A percentile compares a stretch with the other conserved stretches of the same genome.
Evolutionary conservation across 23 tunicate species (phyloP).

Genomic region (Botrylloides violaceus): DNA sequence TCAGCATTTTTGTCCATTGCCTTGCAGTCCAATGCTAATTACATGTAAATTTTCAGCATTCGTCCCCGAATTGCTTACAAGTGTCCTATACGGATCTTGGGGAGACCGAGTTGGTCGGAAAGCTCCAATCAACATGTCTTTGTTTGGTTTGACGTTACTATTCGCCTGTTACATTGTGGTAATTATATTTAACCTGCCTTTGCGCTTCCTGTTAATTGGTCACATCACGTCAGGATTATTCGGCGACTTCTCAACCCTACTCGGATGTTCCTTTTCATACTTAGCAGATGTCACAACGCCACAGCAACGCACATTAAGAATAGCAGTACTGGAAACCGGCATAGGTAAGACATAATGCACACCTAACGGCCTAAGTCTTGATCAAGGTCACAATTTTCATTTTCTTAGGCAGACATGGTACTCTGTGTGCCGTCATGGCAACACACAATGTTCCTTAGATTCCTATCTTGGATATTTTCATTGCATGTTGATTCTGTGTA

Average conservation of each 20-base stretch:
- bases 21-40: no score
- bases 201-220: slow-evolving; percentile 41
- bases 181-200: slow-evolving; percentile 31
- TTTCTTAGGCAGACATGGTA: no score
- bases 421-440: no score
- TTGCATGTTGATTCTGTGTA: no score
- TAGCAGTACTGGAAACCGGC: slow-evolving; percentile 61
- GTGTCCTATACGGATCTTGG: slow-evolving; percentile 62
- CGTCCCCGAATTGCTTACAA: slow-evolving; percentile 49
- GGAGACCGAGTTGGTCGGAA: slow-evolving; percentile 81
- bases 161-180: slow-evolving; percentile 27
- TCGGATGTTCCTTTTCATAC: slow-evolving; percentile 67
- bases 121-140: slow-evolving; percentile 29
- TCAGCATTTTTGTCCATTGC: no score
- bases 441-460: no score
- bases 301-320: slow-evolving; percentile 38
- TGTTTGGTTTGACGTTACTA: slow-evolving; percentile 42
- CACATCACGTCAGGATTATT: slow-evolving; percentile 40
- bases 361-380: no score
- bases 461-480: no score
- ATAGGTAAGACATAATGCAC: no score
- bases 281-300: slow-evolving; percentile 45
- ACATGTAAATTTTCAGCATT: slow-evolving; percentile 37
- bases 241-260: slow-evolving; percentile 55
- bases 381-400: no score